Evolutionary conservation across 2,113 vertebrate genomes (phyloP).

Genomic region (Xerus inauris): DNA sequence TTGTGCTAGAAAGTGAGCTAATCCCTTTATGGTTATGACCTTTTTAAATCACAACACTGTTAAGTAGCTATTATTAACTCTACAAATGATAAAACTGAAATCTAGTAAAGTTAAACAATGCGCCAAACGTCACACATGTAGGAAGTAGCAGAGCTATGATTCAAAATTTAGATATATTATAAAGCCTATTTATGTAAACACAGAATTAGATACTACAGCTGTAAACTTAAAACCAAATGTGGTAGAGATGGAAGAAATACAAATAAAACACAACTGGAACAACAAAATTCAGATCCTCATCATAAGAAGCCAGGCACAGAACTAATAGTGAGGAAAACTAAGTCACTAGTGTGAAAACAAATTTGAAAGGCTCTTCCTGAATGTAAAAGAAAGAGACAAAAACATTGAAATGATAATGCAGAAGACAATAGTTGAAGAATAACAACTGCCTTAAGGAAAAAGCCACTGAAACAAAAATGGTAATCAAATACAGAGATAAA

Average conservation of each 20-base stretch:
- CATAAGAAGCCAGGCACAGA: neutral
- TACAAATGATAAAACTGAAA: slow-evolving; percentile 7
- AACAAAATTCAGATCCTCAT: neutral
- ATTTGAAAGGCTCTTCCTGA: neutral
- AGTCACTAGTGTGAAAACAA: neutral
- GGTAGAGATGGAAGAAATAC: neutral
- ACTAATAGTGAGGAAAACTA: neutral
- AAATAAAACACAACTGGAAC: neutral
- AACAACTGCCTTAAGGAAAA: neutral
- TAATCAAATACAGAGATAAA: slow-evolving; percentile 17
- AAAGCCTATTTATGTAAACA: neutral
- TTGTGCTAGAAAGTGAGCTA: neutral
- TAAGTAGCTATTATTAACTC: neutral
- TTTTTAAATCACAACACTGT: neutral
- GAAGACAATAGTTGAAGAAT: neutral
- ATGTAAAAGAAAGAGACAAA: neutral
- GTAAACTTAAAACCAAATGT: neutral
- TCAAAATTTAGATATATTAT: neutral
- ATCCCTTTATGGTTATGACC: neutral
- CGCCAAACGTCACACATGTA: neutral
- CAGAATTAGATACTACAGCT: neutral
- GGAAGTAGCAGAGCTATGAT: neutral
- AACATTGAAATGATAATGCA: neutral
- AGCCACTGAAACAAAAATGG: neutral
- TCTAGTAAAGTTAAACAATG: neutral